Percentiles rank a stretch among this genome's conserved stretches.
phyloP scores from a whole-genome alignment of 2,797 vertebrate genomes.

The Melanotaenia trifasciata region DNA sequence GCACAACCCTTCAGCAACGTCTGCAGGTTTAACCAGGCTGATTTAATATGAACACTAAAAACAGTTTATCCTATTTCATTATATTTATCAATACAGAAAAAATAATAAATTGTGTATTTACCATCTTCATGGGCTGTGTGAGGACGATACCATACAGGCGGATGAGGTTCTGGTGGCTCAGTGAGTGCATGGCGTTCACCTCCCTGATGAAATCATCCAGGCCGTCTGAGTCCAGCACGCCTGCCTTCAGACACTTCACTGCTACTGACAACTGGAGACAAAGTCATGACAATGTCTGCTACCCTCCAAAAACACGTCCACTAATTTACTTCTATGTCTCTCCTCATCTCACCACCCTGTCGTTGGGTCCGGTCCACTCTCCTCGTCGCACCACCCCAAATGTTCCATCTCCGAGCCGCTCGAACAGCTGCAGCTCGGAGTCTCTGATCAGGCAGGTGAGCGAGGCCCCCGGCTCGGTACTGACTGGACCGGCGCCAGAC shows the following conservation, averaged over 20 bases:
- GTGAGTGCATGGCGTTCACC: conserved; percentile 98
- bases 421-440: conserved; percentile 91
- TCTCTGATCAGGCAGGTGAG: conserved; percentile 97
- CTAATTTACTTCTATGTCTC: neutral
- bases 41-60: too few relatives aligned
- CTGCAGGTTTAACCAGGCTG: too few relatives aligned
- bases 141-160: conserved; percentile 95
- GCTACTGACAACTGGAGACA: conserved; percentile 89
- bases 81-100: too few relatives aligned
- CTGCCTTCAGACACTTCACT: conserved; percentile 96
- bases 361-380: conserved; percentile 91
- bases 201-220: conserved; percentile 97
- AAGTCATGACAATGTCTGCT: neutral
- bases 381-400: conserved; percentile 94
- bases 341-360: conserved; percentile 88
- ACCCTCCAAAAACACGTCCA: neutral
- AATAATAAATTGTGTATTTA: conserved; percentile 60
- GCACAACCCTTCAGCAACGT: neutral
- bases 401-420: conserved; percentile 95
- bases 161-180: conserved; percentile 96
- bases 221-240: conserved; percentile 91
- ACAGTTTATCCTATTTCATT: too few relatives aligned
- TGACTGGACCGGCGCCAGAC: conserved; percentile 59
- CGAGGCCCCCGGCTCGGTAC: conserved; percentile 83
- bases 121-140: conserved; percentile 99